Conservation (phyloP, 2,797 vertebrate genomes). For the Anabas testudineus region DNA sequence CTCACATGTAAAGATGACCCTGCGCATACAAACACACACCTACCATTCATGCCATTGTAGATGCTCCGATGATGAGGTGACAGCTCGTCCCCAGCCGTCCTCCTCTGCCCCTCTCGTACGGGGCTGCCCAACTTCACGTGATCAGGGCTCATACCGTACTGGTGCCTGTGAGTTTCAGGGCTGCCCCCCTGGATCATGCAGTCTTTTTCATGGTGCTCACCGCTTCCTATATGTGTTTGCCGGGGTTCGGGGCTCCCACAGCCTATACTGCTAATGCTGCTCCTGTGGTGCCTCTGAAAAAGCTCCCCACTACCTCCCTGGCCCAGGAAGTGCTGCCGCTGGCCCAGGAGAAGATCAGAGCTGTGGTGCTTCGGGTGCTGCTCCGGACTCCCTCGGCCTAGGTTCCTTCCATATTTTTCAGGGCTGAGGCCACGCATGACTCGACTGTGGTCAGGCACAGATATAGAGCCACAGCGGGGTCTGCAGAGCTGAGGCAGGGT, state of each 20-base stretch:
- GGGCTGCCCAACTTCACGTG: conserved; percentile 91
- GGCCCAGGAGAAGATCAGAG: conserved; percentile 78
- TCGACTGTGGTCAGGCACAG: conserved; percentile 89
- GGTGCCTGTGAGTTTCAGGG: conserved; percentile 93
- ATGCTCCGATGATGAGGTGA: conserved; percentile 94
- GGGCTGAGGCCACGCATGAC: conserved; percentile 92
- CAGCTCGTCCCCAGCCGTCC: conserved; percentile 89
- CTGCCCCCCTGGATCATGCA: conserved; percentile 87
- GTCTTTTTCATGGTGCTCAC: conserved; percentile 91
- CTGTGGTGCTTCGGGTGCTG: conserved; percentile 81
- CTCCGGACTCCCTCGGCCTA: conserved; percentile 90
- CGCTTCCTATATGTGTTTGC: conserved; percentile 86
- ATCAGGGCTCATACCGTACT: conserved; percentile 90
- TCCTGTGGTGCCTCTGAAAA: conserved; percentile 92
- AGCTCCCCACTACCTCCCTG: conserved; percentile 89
- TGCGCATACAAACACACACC: conserved; percentile 57
- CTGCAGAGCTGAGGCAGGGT: conserved; percentile 85
- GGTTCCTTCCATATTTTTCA: conserved; percentile 87
- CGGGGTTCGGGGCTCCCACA: conserved; percentile 91
- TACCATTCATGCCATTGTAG: conserved; percentile 99
- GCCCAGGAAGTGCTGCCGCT: conserved; percentile 80
- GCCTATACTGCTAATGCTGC: conserved; percentile 79
- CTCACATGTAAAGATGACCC: not conserved
- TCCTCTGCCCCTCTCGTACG: conserved; percentile 91
- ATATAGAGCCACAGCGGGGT: conserved; percentile 86